Percentiles rank a stretch among this genome's conserved stretches.
phyloP scores from a whole-genome alignment of 2,113 vertebrate genomes.

The Phoxinus phoxinus region DNA sequence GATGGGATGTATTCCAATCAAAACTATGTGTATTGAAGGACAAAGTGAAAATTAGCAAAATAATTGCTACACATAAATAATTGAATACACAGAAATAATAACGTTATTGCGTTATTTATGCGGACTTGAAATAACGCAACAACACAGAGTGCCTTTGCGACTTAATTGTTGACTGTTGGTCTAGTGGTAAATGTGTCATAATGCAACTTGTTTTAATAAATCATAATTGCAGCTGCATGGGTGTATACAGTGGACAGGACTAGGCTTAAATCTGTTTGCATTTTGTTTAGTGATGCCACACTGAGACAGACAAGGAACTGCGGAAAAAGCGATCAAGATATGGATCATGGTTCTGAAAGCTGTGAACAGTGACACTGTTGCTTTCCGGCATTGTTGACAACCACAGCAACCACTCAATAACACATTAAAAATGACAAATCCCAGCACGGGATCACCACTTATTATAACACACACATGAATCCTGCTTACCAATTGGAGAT shows the following conservation, averaged over 20 bases:
- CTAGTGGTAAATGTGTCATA: background rate
- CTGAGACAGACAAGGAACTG: background rate
- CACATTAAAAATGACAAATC: constrained; percentile 23
- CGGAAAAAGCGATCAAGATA: background rate
- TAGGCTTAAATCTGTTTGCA: background rate
- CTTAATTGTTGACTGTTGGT: background rate
- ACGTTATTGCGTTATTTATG: too few relatives aligned
- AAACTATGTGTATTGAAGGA: too few relatives aligned
- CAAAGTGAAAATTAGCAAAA: too few relatives aligned
- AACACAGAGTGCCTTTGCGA: background rate
- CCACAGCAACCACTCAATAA: background rate
- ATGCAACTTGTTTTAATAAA: background rate
- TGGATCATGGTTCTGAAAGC: constrained; percentile 1
- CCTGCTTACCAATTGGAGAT: background rate
- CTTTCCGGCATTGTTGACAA: background rate
- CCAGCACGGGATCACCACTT: background rate
- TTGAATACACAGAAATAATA: too few relatives aligned
- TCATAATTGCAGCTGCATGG: background rate
- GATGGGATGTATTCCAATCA: too few relatives aligned
- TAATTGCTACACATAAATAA: too few relatives aligned
- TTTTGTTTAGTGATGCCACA: background rate
- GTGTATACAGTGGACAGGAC: background rate
- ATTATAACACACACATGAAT: background rate
- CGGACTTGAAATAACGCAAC: background rate
- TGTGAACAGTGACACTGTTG: background rate